phyloP scores from a whole-genome alignment of 1,140 invertebrate species.

The Brachionus calyciflorus region DNA sequence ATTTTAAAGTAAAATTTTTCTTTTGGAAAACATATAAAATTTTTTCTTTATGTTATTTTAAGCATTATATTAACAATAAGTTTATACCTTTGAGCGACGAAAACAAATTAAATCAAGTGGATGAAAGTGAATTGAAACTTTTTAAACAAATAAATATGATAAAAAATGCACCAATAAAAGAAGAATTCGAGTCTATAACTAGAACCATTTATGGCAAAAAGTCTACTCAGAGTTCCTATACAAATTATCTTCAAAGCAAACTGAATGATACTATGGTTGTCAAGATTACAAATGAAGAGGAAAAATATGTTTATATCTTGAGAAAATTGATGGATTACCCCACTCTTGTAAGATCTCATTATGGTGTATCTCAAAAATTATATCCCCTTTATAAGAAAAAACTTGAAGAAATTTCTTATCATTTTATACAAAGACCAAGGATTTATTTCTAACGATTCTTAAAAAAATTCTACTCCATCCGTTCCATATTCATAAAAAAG shows the following conservation, averaged over 20 bases:
- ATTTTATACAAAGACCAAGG: too few species aligned
- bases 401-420: too few species aligned
- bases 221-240: background rate
- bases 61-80: slow-evolving; percentile 40
- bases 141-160: slow-evolving; percentile 36
- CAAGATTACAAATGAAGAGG: slow-evolving; percentile 44
- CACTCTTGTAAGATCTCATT: background rate
- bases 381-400: too few species aligned
- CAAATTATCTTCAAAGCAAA: background rate
- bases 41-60: background rate
- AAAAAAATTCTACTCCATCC: too few species aligned
- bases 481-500: too few species aligned
- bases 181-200: background rate
- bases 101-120: slow-evolving; percentile 20
- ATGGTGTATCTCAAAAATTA: background rate
- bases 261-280: slow-evolving; percentile 9
- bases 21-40: background rate
- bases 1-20: background rate
- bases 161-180: background rate
- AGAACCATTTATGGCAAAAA: slow-evolving; percentile 14
- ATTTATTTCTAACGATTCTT: too few species aligned
- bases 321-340: slow-evolving; percentile 10
- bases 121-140: slow-evolving; percentile 34
- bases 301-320: slow-evolving; percentile 43
- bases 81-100: slow-evolving; percentile 35